A percentile compares a stretch with the other conserved stretches of the same genome.
phyloP scores from a whole-genome alignment of 2,888 invertebrate genomes.

The Strigamia crassipes region DNA sequence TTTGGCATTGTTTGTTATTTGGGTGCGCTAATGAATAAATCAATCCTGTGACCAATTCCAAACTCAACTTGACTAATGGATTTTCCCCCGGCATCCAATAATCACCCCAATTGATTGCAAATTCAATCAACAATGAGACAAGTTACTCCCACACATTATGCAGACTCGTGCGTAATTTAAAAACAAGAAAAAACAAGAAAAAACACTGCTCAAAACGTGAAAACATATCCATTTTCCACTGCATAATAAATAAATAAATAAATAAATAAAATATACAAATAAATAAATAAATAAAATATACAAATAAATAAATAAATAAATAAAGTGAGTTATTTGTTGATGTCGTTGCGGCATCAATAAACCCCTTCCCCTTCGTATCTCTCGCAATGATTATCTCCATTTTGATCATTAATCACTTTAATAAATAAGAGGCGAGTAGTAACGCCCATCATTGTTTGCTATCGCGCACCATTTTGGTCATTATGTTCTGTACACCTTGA shows the following conservation, averaged over 20 bases:
- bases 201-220: not conserved
- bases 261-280: too few relatives aligned
- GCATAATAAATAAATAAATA: too few relatives aligned
- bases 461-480: not conserved
- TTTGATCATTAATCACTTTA: slow-evolving; percentile 25
- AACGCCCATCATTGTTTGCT: slow-evolving; percentile 17
- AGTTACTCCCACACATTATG: not conserved
- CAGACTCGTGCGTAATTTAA: not conserved
- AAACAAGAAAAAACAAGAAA: not conserved
- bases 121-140: slow-evolving; percentile 34
- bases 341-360: not conserved
- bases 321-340: too few relatives aligned
- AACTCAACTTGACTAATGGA: slow-evolving; percentile 40
- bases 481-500: not conserved
- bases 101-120: slow-evolving; percentile 37
- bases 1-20: slow-evolving; percentile 13
- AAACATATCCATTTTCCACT: too few relatives aligned
- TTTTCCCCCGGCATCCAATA: slow-evolving; percentile 31
- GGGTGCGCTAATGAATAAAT: slow-evolving; percentile 42
- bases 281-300: too few relatives aligned
- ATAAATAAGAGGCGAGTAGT: not conserved
- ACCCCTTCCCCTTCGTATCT: not conserved
- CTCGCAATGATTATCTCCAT: not conserved
- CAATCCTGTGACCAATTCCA: slow-evolving; percentile 34
- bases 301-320: too few relatives aligned